A percentile compares a stretch with the other conserved stretches of the same genome.
phyloP scores from a whole-genome alignment of 1,140 invertebrate genomes.

The Hylyphantes graminicola region DNA sequence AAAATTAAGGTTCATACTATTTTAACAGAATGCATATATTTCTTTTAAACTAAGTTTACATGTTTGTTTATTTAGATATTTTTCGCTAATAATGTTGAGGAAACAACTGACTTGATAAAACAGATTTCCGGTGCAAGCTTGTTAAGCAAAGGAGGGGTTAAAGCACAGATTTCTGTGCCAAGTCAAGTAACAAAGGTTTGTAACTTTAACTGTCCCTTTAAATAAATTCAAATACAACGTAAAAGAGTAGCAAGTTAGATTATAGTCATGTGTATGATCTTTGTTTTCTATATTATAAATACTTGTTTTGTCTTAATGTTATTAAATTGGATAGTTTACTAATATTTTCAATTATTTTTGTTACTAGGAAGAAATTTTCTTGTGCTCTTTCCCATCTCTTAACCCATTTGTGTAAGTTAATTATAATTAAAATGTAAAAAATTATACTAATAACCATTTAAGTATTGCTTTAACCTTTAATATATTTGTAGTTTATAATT shows the following conservation, averaged over 20 bases:
- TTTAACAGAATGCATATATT: too few species aligned
- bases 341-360: too few species aligned
- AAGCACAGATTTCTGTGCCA: neutral
- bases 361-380: slow-evolving; percentile 30
- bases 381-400: slow-evolving; percentile 31
- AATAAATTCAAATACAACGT: neutral
- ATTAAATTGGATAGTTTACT: neutral
- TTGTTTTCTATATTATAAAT: neutral
- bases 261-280: neutral
- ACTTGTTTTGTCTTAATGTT: neutral
- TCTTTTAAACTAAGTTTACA: too few species aligned
- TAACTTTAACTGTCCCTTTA: neutral
- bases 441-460: neutral
- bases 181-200: slow-evolving; percentile 13
- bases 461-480: neutral
- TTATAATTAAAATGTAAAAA: neutral
- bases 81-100: neutral
- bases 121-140: neutral
- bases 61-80: slow-evolving; percentile 15
- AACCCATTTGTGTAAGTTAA: slow-evolving; percentile 34
- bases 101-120: slow-evolving; percentile 20
- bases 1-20: too few species aligned
- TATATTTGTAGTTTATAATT: neutral
- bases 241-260: neutral
- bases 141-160: neutral